Percentiles rank a stretch among this genome's conserved stretches.
phyloP scores from a whole-genome alignment of 64 coral and sea anemone genomes.

The Actinia tenebrosa region DNA sequence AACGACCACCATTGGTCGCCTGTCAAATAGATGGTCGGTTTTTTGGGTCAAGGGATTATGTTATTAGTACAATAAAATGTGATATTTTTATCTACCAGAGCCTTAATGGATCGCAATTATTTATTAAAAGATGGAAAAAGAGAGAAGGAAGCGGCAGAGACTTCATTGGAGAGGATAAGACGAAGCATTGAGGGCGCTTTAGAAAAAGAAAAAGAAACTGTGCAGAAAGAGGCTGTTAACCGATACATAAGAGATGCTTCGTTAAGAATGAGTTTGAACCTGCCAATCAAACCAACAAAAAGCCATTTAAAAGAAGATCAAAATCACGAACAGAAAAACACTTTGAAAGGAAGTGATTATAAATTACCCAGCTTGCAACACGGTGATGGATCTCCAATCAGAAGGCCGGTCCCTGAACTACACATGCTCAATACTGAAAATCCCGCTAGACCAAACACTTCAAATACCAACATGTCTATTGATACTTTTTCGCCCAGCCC shows the following conservation, averaged over 20 bases:
- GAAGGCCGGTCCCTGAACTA: not conserved
- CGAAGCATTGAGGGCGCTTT: conserved; percentile 54
- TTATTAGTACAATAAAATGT: not conserved
- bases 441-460: not conserved
- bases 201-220: conserved; percentile 40
- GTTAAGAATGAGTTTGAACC: conserved; percentile 49
- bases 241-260: conserved; percentile 51
- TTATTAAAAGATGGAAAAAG: not conserved
- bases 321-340: conserved; percentile 15
- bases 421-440: conserved; percentile 14
- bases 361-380: conserved; percentile 34
- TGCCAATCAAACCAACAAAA: conserved; percentile 61
- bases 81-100: not conserved
- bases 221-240: conserved; percentile 31
- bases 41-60: not conserved
- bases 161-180: conserved; percentile 42
- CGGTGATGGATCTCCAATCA: not conserved
- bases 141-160: conserved; percentile 24
- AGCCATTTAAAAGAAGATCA: conserved; percentile 1
- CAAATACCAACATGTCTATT: not conserved
- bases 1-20: not conserved
- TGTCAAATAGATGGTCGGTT: not conserved
- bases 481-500: not conserved
- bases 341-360: not conserved
- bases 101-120: not conserved